These are phyloP conservation scores for Hassar affinis DNA, from an alignment of 2,113 vertebrate genomes.

Conservation along the genomic window DNA sequence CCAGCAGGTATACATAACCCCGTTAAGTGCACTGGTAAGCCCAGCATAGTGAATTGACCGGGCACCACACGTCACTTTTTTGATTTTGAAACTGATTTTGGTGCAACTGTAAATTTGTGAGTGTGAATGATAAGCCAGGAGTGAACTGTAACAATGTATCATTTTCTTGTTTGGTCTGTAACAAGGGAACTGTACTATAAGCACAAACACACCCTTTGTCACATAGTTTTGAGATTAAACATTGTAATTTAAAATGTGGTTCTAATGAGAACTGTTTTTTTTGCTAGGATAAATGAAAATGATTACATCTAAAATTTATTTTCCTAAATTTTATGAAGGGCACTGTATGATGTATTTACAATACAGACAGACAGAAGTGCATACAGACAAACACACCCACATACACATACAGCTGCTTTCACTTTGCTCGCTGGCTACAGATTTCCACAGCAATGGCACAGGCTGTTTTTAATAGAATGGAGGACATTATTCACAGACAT, in stretches of 20 bases:
- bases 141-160: too few relatives aligned
- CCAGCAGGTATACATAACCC: too few relatives aligned
- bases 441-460: conserved; percentile 39
- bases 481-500: conserved; percentile 45
- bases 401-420: conserved; percentile 43
- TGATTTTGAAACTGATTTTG: too few relatives aligned
- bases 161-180: too few relatives aligned
- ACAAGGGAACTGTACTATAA: too few relatives aligned
- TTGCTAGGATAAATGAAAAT: background rate
- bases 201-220: background rate
- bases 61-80: too few relatives aligned
- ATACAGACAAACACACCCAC: conserved; percentile 20
- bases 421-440: conserved; percentile 43
- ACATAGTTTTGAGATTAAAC: background rate
- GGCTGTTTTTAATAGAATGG: conserved; percentile 47
- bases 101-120: too few relatives aligned
- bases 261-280: background rate
- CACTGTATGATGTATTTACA: background rate
- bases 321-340: too few relatives aligned
- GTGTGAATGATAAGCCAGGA: too few relatives aligned
- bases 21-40: too few relatives aligned
- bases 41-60: too few relatives aligned
- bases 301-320: background rate
- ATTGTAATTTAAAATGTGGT: background rate
- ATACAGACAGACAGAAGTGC: background rate